phyloP scores from a whole-genome alignment of 2,797 vertebrate species.

The Neosalanx taihuensis region DNA sequence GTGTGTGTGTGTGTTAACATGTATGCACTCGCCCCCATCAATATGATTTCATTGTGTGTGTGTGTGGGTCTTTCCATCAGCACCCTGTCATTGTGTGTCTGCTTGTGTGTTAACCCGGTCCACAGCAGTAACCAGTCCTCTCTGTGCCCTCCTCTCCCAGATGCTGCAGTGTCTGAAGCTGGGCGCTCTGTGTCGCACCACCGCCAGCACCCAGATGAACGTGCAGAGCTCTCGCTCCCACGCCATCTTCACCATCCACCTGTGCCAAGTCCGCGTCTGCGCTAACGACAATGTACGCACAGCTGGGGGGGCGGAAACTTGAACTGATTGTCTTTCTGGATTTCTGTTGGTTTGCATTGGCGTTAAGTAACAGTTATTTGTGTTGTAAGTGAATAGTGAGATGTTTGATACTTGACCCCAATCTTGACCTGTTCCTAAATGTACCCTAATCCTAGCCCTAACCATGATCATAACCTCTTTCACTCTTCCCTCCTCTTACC shows the following conservation, averaged over 20 bases:
- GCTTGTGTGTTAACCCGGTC: not conserved
- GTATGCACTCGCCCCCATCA: not conserved
- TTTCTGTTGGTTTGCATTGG: not conserved
- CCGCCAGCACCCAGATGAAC: slow-evolving; percentile 97
- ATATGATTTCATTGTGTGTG: too few relatives aligned
- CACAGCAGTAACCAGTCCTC: not conserved
- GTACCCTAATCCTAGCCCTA: too few relatives aligned
- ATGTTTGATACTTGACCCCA: not conserved
- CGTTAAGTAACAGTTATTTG: not conserved
- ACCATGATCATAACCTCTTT: too few relatives aligned
- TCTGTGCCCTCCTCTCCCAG: slow-evolving; percentile 57
- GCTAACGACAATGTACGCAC: slow-evolving; percentile 78
- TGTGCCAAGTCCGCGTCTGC: slow-evolving; percentile 90
- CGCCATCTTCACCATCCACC: slow-evolving; percentile 93
- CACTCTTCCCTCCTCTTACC: too few relatives aligned
- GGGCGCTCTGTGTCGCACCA: slow-evolving; percentile 90
- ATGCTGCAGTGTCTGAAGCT: slow-evolving; percentile 97
- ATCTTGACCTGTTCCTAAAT: too few relatives aligned
- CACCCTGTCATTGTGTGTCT: not conserved
- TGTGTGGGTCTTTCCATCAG: slow-evolving; percentile 1
- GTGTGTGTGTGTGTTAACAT: not conserved
- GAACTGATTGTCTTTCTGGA: too few relatives aligned
- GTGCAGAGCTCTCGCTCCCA: slow-evolving; percentile 96
- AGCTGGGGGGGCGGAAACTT: not conserved
- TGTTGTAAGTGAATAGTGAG: not conserved